Percentiles rank a stretch among this genome's conserved stretches.
These are phyloP conservation scores for Plemyria rubiginata DNA, from an alignment of 2,888 invertebrate genomes.

Conservation along the genomic window DNA sequence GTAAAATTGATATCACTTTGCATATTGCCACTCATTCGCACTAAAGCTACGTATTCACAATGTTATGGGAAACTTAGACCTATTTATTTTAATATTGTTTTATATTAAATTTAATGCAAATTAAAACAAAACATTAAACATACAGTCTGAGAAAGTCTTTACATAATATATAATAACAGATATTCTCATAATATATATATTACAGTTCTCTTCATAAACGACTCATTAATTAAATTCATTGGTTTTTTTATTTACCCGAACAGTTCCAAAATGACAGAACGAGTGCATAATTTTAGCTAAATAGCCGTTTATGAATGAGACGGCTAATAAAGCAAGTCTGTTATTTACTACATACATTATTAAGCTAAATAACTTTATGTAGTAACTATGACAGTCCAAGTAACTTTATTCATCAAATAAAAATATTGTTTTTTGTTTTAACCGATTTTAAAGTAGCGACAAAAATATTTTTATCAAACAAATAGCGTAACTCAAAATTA, in stretches of 20 bases:
- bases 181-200: neutral
- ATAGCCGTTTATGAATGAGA: neutral
- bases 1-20: constrained; percentile 51
- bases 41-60: constrained; percentile 49
- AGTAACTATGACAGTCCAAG: too few relatives aligned
- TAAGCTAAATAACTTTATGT: constrained; percentile 15
- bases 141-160: constrained; percentile 74
- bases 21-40: constrained; percentile 49
- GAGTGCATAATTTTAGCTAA: constrained; percentile 4
- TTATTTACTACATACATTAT: constrained; percentile 5
- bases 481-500: too few relatives aligned
- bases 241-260: neutral
- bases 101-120: constrained; percentile 54
- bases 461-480: too few relatives aligned
- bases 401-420: too few relatives aligned
- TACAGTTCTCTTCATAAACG: neutral
- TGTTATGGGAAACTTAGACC: constrained; percentile 50
- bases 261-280: neutral
- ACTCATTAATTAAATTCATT: neutral
- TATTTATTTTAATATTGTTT: constrained; percentile 31
- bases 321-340: constrained; percentile 1
- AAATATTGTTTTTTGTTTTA: too few relatives aligned
- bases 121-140: constrained; percentile 64
- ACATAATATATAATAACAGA: neutral
- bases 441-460: too few relatives aligned